These are phyloP conservation scores for Lacanobia oleracea DNA, from an alignment of 2,888 invertebrate genomes.

Conservation along the genomic window DNA sequence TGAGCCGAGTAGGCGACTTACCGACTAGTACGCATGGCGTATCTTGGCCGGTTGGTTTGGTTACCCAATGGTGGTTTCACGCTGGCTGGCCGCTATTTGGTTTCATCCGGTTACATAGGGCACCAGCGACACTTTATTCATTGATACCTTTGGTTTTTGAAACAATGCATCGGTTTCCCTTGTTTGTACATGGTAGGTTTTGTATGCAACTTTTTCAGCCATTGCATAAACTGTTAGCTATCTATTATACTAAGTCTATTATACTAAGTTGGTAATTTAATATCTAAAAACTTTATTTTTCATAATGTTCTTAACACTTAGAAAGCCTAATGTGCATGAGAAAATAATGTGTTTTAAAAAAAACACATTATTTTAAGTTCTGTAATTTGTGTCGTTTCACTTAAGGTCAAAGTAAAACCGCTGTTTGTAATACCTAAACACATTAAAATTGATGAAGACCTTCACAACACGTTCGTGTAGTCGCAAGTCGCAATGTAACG, in stretches of 20 bases:
- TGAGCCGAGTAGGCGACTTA: conserved; percentile 14
- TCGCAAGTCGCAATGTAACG: background rate
- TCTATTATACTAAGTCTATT: background rate
- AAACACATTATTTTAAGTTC: background rate
- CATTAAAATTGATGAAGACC: conserved; percentile 11
- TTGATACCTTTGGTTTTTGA: conserved; percentile 63
- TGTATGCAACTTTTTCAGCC: conserved; percentile 32
- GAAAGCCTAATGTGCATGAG: background rate
- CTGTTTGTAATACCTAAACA: background rate
- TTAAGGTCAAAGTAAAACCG: conserved; percentile 7
- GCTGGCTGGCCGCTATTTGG: conserved; percentile 72
- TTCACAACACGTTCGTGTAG: conserved; percentile 14
- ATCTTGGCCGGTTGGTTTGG: conserved; percentile 61
- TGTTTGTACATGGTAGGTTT: conserved; percentile 38
- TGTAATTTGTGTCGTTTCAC: conserved; percentile 3
- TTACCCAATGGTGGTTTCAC: conserved; percentile 79
- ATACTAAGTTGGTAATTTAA: conserved; percentile 1
- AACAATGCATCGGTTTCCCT: conserved; percentile 60
- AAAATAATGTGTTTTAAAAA: background rate
- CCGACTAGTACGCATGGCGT: conserved; percentile 66
- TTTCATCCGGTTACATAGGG: conserved; percentile 75
- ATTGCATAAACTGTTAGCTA: conserved; percentile 20
- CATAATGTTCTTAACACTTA: conserved; percentile 2
- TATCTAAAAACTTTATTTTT: conserved; percentile 5
- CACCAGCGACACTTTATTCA: conserved; percentile 63